Evolutionary conservation across 2,113 vertebrate species (phyloP).

Genomic region (Corythoichthys intestinalis): DNA sequence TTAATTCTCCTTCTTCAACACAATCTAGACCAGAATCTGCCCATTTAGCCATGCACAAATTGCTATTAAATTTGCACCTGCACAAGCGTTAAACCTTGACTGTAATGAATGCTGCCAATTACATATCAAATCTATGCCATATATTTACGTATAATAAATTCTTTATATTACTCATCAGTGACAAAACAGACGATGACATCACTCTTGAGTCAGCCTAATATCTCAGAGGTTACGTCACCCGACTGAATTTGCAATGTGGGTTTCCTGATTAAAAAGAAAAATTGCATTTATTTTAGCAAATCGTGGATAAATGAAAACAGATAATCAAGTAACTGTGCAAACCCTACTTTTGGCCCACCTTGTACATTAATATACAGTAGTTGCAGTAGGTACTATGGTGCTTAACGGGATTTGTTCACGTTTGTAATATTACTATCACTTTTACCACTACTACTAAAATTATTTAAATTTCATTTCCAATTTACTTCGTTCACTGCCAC

Average conservation of each 20-base stretch:
- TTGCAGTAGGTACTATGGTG: no score
- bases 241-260: background rate
- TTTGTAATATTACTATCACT: no score
- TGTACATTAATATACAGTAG: no score
- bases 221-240: constrained; percentile 19
- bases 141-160: no score
- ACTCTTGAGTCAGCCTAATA: constrained; percentile 25
- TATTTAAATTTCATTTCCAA: no score
- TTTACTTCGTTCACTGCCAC: no score
- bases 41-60: constrained; percentile 46
- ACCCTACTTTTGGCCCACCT: no score
- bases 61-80: constrained; percentile 41
- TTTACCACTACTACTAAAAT: no score
- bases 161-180: constrained; percentile 32
- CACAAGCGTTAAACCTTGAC: constrained; percentile 7
- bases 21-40: constrained; percentile 53
- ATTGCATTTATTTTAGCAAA: background rate
- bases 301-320: background rate
- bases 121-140: no score
- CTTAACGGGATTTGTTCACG: no score
- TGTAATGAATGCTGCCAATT: no score
- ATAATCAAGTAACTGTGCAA: background rate
- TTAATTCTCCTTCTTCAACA: constrained; percentile 12
- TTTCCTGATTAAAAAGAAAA: background rate
- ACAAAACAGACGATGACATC: constrained; percentile 46